A percentile compares a stretch with the other conserved stretches of the same genome.
These are phyloP conservation scores for Drosophila parthenogenetica DNA, from an alignment of 2,888 invertebrate genomes.

Conservation along the genomic window DNA sequence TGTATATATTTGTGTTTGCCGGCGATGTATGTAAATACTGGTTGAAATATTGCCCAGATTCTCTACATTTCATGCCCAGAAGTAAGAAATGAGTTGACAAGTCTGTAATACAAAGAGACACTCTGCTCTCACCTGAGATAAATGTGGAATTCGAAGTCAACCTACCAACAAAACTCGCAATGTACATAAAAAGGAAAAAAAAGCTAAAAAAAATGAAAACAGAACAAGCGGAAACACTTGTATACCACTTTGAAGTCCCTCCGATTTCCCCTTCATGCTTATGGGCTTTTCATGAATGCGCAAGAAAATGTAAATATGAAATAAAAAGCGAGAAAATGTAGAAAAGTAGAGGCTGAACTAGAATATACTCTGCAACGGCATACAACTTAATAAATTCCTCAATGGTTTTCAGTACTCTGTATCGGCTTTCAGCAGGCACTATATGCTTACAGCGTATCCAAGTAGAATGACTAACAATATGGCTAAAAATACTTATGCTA, in stretches of 20 bases:
- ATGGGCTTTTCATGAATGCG: conserved; percentile 44
- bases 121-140: conserved; percentile 8
- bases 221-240: conserved; percentile 53
- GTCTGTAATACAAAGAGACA: conserved; percentile 21
- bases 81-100: conserved; percentile 17
- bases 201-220: conserved; percentile 15
- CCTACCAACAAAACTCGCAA: conserved; percentile 18
- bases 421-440: no score
- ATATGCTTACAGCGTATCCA: conserved; percentile 23
- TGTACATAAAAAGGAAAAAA: conserved; percentile 34
- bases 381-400: no score
- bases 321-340: conserved; percentile 16
- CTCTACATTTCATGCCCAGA: neutral
- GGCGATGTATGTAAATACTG: conserved; percentile 33
- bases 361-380: conserved; percentile 12
- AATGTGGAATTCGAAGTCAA: conserved; percentile 26
- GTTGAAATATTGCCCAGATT: neutral
- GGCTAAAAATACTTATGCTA: conserved; percentile 32
- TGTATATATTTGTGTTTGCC: conserved; percentile 57
- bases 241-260: conserved; percentile 25
- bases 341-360: neutral
- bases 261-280: conserved; percentile 16
- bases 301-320: conserved; percentile 55
- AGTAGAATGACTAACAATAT: conserved; percentile 19
- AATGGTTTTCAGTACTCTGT: no score